A percentile compares a stretch with the other conserved stretches of the same genome.
Conservation (phyloP, 64 coral and sea anemone species). For the Catalaphyllia jardinei region DNA sequence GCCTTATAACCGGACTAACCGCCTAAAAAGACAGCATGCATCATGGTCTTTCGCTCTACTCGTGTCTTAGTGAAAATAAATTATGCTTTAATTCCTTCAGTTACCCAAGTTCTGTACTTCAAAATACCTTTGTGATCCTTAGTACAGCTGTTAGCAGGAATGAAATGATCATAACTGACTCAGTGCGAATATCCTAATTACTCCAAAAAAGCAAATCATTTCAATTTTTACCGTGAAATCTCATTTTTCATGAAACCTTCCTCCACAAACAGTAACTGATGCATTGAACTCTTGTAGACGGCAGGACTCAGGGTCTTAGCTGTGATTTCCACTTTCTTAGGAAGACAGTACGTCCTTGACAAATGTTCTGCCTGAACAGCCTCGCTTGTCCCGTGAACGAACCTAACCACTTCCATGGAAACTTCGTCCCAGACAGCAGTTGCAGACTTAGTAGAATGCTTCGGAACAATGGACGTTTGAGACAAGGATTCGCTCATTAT, state of each 20-base stretch:
- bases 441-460: not conserved
- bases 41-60: no score
- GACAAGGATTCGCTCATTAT: not conserved
- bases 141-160: no score
- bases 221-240: conserved; percentile 47
- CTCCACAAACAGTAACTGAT: conserved; percentile 77
- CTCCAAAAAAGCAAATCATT: not conserved
- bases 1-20: no score
- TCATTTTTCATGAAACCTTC: conserved; percentile 75
- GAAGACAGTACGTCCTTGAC: conserved; percentile 12
- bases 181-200: no score
- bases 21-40: no score
- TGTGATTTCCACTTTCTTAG: not conserved
- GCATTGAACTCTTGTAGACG: conserved; percentile 67
- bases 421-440: not conserved
- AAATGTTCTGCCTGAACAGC: conserved; percentile 17
- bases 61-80: no score
- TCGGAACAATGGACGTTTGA: not conserved
- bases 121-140: no score
- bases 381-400: not conserved
- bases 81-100: no score
- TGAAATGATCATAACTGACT: no score
- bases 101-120: no score
- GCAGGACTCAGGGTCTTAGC: not conserved
- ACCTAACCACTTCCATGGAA: conserved; percentile 32